Conservation (phyloP, 2,113 vertebrate species). For the Alethe diademata region DNA sequence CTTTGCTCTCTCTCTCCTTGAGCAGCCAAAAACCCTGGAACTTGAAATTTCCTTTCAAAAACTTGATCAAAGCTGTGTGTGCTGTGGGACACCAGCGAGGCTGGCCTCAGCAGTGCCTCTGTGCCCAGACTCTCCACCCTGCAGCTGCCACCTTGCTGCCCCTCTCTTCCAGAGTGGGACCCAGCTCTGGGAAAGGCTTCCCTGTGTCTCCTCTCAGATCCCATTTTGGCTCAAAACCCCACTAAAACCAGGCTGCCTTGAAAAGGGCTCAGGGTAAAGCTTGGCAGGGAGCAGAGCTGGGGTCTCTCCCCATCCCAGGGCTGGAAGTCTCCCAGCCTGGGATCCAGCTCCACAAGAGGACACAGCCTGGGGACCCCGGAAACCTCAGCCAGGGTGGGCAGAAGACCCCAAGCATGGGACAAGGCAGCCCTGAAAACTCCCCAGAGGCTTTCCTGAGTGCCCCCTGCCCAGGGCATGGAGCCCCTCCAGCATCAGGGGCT, state of each 20-base stretch:
- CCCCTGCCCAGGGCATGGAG: accelerated
- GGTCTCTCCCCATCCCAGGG: not conserved
- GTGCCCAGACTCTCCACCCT: accelerated
- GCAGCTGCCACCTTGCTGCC: not conserved
- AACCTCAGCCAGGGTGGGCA: not conserved
- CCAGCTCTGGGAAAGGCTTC: not conserved
- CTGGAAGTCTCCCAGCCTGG: not conserved
- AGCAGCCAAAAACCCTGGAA: not conserved
- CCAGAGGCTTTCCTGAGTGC: not conserved
- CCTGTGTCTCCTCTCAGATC: not conserved
- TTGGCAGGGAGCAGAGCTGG: not conserved
- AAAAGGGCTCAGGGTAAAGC: not conserved
- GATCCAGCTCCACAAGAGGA: not conserved
- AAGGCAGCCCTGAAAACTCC: not conserved
- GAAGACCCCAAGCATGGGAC: not conserved
- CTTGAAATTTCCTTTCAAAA: not conserved
- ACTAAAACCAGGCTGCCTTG: not conserved
- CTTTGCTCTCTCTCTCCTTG: not conserved
- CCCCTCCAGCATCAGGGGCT: not conserved
- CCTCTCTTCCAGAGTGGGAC: not conserved
- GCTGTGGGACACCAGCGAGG: not conserved
- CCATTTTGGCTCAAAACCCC: not conserved
- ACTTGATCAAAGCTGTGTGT: not conserved
- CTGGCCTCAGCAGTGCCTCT: not conserved
- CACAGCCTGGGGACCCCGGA: not conserved